Percentiles rank a stretch among this genome's conserved stretches.
phyloP scores from a whole-genome alignment of 1,140 invertebrate species.

The Caenorhabditis latens region DNA sequence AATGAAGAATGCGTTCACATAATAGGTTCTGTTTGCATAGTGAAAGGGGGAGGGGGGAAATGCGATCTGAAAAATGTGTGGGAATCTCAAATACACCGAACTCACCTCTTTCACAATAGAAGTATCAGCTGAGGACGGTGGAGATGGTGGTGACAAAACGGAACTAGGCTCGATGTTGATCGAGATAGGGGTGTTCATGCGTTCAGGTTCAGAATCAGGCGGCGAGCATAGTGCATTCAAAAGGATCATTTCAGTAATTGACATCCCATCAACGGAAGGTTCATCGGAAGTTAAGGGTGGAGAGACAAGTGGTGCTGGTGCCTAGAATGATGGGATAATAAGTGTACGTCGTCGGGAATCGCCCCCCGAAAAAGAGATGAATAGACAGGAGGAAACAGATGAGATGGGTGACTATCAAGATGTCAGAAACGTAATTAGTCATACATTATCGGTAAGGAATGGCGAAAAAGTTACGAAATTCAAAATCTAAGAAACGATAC shows the following conservation, averaged over 20 bases:
- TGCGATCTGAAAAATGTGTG: slow-evolving; percentile 52
- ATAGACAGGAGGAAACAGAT: neutral
- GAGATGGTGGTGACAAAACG: neutral
- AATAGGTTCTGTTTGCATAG: slow-evolving; percentile 13
- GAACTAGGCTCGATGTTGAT: neutral
- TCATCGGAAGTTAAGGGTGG: neutral
- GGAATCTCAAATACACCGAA: slow-evolving; percentile 37
- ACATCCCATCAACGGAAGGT: neutral
- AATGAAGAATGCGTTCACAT: slow-evolving; percentile 13
- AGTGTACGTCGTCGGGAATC: neutral
- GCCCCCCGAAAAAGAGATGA: too few species aligned
- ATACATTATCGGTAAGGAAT: neutral
- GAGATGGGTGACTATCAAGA: neutral
- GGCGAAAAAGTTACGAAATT: neutral
- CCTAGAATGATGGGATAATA: slow-evolving; percentile 1
- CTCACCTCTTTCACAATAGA: slow-evolving; percentile 38
- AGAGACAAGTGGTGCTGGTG: neutral
- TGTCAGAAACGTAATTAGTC: neutral
- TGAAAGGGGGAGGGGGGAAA: neutral
- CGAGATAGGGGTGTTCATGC: neutral
- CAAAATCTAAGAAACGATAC: neutral
- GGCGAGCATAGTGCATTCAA: neutral
- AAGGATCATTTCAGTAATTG: slow-evolving; percentile 11
- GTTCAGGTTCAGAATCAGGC: neutral
- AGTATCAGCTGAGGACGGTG: neutral